phyloP scores from a whole-genome alignment of 2,797 vertebrate genomes.

The Heterohyrax brucei region DNA sequence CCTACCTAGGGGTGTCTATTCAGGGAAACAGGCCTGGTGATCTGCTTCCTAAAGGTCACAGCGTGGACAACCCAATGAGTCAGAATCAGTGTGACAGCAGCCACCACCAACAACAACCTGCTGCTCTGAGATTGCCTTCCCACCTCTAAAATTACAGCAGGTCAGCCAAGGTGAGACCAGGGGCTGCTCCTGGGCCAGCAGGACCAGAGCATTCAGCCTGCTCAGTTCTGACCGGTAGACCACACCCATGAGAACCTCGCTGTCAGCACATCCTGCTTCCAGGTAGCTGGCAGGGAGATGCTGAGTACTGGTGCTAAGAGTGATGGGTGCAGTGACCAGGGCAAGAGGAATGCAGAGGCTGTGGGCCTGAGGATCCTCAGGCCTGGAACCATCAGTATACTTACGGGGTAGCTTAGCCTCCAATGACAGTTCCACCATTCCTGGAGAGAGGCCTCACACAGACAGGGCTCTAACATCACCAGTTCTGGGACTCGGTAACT shows the following conservation, averaged over 20 bases:
- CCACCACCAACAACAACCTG: not conserved
- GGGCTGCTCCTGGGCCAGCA: not conserved
- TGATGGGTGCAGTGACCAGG: fast-evolving
- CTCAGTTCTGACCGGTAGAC: not conserved
- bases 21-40: not conserved
- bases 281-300: not conserved
- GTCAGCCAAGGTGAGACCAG: not conserved
- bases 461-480: not conserved
- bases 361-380: not conserved
- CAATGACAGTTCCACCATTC: not conserved
- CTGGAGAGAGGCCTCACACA: not conserved
- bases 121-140: not conserved
- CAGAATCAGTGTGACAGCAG: not conserved
- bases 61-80: not conserved
- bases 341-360: not conserved
- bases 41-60: not conserved
- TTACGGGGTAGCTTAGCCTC: not conserved
- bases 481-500: not conserved
- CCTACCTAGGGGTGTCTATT: no score
- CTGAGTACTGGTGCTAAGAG: not conserved
- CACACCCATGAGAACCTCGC: fast-evolving
- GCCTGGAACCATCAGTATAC: not conserved
- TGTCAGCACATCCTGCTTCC: not conserved
- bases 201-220: not conserved
- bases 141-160: not conserved